Evolutionary conservation across 2,888 invertebrate genomes (phyloP), one percentile per base, ranked within the genome.

Genomic region (Callinectes sapidus): DNA sequence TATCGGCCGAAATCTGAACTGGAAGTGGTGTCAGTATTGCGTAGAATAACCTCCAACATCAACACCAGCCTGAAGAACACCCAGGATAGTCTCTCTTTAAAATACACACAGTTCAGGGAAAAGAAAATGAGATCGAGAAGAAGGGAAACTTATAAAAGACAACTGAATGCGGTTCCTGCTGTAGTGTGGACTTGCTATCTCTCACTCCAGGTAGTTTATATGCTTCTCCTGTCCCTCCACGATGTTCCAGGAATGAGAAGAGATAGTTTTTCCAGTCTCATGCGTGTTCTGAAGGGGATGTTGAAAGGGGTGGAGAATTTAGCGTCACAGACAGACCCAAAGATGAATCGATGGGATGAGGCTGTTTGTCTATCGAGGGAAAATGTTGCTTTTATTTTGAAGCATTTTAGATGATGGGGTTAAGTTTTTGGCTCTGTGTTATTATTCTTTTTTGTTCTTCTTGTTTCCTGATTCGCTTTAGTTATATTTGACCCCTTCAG

Each of bases 91-190:
- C 81, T 94, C n/a, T 14, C 54, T 5, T 32, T 89, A 2, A 94
- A 91, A 55, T 89, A 92, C 85, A 66, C 55, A 13, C 91, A 87
- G 66, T 92, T 91, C 77, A n/a, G 54, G 10, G 39, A 91, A 3
- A 94, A 92, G 88, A 85, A 71, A 39, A 48, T 94, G 28, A 54
- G 94, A 32, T 94, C 94, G 13, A 91, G 94, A 48, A 92, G 91
- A 42, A 92, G 94, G 71, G 92, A 92, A 14, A 91, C 94, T 28
- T 94, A 94, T 39, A 66, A 89, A 8, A 92, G 92, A 87, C 92
- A 94, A 55, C 71, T 94, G 18, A 71, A 71, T n/a, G 77, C 90
- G 5, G 55, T 94, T 32, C 94, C 94, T 14, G 66, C 8, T 8
- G 77, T 94, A 14, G 39, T 92, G 16, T 77, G 35, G 28, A 89